These are phyloP conservation scores for Pseudomyrmex cubaensis DNA, from an alignment of 1,140 invertebrate genomes.

Conservation along the genomic window DNA sequence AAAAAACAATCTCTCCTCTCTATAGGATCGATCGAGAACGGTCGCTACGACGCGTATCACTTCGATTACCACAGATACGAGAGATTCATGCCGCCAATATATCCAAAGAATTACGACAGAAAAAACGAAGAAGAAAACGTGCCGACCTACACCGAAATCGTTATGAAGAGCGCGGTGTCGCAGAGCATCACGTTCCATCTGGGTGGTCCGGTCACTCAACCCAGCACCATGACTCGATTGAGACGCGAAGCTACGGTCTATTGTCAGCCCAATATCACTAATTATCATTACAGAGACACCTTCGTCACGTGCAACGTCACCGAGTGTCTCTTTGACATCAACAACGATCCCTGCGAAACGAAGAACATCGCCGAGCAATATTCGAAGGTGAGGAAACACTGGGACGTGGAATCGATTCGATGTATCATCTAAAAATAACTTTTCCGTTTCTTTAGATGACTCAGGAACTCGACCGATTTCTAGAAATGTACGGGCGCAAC, in stretches of 20 bases:
- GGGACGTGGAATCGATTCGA: neutral
- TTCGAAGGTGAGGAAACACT: conserved; percentile 74
- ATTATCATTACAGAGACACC: conserved; percentile 64
- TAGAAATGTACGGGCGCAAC: conserved; percentile 80
- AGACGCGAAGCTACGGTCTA: conserved; percentile 81
- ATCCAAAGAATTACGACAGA: neutral
- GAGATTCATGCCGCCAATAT: neutral
- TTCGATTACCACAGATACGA: conserved; percentile 73
- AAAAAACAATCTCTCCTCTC: conserved; percentile 1
- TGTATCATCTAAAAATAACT: neutral
- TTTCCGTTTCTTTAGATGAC: conserved; percentile 74
- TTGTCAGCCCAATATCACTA: conserved; percentile 73
- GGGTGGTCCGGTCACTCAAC: conserved; percentile 82
- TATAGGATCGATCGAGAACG: conserved; percentile 69
- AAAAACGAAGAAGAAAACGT: conserved; percentile 49
- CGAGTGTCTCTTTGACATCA: conserved; percentile 89
- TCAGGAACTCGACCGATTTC: conserved; percentile 78
- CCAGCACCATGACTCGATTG: conserved; percentile 78
- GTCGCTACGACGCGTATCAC: conserved; percentile 79
- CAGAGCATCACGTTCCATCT: conserved; percentile 78
- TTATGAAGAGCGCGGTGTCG: conserved; percentile 78
- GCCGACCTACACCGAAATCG: conserved; percentile 72
- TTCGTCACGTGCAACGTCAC: conserved; percentile 81
- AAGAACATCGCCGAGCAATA: conserved; percentile 86
- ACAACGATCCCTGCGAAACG: conserved; percentile 89